A percentile compares a stretch with the other conserved stretches of the same genome.
Evolutionary conservation across 2,797 vertebrate genomes (phyloP).

Genomic region (Orientallactaga sibirica): DNA sequence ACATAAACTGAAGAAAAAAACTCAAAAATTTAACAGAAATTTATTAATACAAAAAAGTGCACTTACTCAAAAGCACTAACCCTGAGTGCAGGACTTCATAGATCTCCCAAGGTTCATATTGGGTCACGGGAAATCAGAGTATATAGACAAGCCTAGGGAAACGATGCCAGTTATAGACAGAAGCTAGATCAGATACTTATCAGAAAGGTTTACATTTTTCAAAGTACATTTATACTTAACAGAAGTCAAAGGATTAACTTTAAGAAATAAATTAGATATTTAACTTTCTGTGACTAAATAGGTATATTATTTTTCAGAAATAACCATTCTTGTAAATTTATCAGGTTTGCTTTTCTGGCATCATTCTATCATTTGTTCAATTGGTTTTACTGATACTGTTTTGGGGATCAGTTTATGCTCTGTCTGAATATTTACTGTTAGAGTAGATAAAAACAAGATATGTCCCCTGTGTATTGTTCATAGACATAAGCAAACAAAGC

Average conservation of each 20-base stretch:
- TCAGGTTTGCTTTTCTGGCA: not conserved
- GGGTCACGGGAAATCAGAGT: not conserved
- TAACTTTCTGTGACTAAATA: not conserved
- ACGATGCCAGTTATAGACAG: not conserved
- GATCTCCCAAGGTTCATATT: not conserved
- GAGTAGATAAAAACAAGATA: not conserved
- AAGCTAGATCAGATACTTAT: not conserved
- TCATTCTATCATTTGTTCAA: constrained; percentile 27
- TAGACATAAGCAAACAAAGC: constrained; percentile 22
- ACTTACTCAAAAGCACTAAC: not conserved
- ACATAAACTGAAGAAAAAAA: no score
- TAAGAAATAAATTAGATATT: not conserved
- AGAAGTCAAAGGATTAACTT: not conserved
- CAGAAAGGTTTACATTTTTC: not conserved
- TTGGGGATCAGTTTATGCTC: not conserved
- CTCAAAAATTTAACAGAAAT: not conserved
- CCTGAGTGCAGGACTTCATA: not conserved
- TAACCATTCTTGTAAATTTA: constrained; percentile 7
- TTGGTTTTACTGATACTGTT: not conserved
- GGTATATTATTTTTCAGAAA: not conserved
- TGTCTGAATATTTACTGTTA: not conserved
- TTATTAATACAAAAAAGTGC: not conserved
- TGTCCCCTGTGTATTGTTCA: not conserved
- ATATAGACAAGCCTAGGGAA: not conserved
- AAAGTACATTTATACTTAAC: not conserved